Evolutionary conservation across 2,888 invertebrate species (phyloP).

Genomic region (Lepidocyrtoides sp.): DNA sequence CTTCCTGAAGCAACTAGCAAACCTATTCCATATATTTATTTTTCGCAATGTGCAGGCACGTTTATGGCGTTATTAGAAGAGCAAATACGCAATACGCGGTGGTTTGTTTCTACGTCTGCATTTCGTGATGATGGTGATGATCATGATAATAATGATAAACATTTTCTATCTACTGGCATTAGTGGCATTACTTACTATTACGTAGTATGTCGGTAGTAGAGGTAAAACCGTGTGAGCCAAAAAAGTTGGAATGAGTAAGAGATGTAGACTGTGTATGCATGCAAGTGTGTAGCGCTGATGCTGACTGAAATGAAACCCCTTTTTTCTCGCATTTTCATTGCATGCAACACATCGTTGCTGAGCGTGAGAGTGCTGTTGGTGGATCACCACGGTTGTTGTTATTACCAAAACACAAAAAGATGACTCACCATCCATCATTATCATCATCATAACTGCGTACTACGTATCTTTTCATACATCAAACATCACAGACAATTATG

Average conservation of each 20-base stretch:
- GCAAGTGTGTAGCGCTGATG: constrained; percentile 41
- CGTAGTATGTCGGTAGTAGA: constrained; percentile 27
- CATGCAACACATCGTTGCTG: constrained; percentile 38
- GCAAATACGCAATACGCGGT: constrained; percentile 37
- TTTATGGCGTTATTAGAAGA: neutral
- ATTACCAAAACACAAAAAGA: constrained; percentile 56
- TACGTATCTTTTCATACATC: constrained; percentile 46
- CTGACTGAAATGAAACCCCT: constrained; percentile 73
- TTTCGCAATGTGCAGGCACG: neutral
- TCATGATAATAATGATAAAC: neutral
- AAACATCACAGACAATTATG: constrained; percentile 3
- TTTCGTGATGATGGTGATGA: constrained; percentile 32
- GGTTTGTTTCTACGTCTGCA: constrained; percentile 8
- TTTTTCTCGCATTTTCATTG: constrained; percentile 57
- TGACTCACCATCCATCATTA: constrained; percentile 47
- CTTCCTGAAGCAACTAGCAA: constrained; percentile 16
- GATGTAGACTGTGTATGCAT: constrained; percentile 27
- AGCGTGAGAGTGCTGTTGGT: constrained; percentile 59
- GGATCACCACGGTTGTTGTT: constrained; percentile 46
- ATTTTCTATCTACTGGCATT: neutral
- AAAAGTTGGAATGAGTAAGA: constrained; percentile 69
- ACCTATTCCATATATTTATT: neutral
- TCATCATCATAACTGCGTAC: constrained; percentile 62
- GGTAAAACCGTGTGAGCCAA: constrained; percentile 75
- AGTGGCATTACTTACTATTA: neutral